Evolutionary conservation across 2,888 invertebrate species (phyloP), one percentile per base, ranked within the genome.

Genomic region (Resseliella maxima): DNA sequence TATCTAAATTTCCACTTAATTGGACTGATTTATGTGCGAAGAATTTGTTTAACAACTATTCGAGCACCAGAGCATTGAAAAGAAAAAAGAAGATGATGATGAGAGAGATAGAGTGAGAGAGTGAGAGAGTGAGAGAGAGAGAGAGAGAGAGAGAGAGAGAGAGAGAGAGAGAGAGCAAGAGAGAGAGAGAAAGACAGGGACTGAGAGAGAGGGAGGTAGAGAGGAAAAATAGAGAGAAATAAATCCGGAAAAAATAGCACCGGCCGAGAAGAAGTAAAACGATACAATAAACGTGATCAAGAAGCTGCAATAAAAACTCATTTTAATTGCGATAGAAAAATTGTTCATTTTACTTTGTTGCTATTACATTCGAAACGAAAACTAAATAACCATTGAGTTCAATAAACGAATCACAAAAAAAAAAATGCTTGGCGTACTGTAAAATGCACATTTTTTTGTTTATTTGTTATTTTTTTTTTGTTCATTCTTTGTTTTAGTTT

Each of bases 1-100:
- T 86, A 64, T 86, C 86, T 86, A 64, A 86, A 86, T 86, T 86
- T 86, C 31, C 72, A 86, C 72, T 86, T 86, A 86, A 86, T 86
- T 86, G 86, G 86, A 86, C 86, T 86, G 86, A 86, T 86, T 86
- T 86, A 86, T 86, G 86, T 86, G 86, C 86, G 86, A 86, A 86
- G 86, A 86, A 81, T 86, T 86, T 86, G 86, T 81, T 64, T 18
- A 81, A 81, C 18, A 21, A 36, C 36, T 81, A 50, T 15, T 15
- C 46, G 18, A 18, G 46, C 35, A n/a, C 81, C 3, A 35, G 3
- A 81, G 81, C 36, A 18, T 35, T 2, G 18, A 81, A 2, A 12
- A n/a, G 15, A 81, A 35, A 81, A 81, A 36, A 81, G n/a, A n/a
- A n/a, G n/a, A n/a, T n/a, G n/a, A n/a, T n/a, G n/a, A n/a, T n/a